Conservation (phyloP, 1,140 invertebrate genomes). For the Rhyzopertha dominica region DNA sequence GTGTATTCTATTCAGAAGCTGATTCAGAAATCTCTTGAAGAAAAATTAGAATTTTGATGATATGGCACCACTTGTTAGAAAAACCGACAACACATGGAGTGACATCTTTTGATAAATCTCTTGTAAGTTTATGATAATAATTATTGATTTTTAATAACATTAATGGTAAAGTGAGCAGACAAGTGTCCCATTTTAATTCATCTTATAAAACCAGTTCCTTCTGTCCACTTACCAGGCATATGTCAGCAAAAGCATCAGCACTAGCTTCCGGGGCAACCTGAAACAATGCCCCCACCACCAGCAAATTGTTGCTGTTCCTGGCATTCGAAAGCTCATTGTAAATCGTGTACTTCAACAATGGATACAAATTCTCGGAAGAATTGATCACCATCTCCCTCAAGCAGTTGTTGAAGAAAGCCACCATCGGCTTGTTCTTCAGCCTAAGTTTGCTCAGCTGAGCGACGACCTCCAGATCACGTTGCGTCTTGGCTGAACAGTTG, state of each 20-base stretch:
- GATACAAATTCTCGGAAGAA: constrained; percentile 76
- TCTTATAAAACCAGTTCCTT: too few species aligned
- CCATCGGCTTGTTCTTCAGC: constrained; percentile 87
- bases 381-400: constrained; percentile 73
- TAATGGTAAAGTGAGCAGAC: too few species aligned
- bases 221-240: constrained; percentile 62
- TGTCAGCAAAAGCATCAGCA: constrained; percentile 74
- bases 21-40: too few species aligned
- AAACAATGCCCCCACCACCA: constrained; percentile 79
- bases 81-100: too few species aligned
- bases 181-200: too few species aligned
- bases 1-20: too few species aligned
- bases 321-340: constrained; percentile 91
- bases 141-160: too few species aligned
- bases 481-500: constrained; percentile 75
- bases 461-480: constrained; percentile 86
- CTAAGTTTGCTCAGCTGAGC: constrained; percentile 83
- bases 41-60: too few species aligned
- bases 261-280: constrained; percentile 71
- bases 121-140: too few species aligned
- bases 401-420: constrained; percentile 83
- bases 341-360: constrained; percentile 87
- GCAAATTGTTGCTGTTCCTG: constrained; percentile 92
- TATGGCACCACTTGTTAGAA: too few species aligned
- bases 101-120: too few species aligned